phyloP scores from a whole-genome alignment of 1,140 invertebrate species.

The Tetramorium alpestre region DNA sequence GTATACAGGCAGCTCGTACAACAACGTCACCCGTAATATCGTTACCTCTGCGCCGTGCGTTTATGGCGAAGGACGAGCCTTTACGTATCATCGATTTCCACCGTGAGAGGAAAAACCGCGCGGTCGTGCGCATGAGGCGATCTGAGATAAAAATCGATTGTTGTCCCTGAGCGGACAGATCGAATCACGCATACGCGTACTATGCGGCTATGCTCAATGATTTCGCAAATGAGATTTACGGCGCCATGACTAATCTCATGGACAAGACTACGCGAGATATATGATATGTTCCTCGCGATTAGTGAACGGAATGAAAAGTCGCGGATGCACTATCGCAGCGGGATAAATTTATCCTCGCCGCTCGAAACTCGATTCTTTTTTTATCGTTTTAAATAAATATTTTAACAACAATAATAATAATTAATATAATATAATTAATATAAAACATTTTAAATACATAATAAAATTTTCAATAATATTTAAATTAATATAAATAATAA shows the following conservation, averaged over 20 bases:
- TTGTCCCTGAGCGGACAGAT: conserved; percentile 73
- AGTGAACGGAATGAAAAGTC: neutral
- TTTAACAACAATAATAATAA: neutral
- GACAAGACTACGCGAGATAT: neutral
- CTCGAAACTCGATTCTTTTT: neutral
- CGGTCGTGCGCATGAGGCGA: conserved; percentile 17
- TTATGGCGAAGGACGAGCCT: conserved; percentile 69
- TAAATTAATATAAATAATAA: no score
- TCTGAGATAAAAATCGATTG: conserved; percentile 66
- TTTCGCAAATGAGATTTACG: conserved; percentile 46
- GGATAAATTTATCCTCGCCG: neutral
- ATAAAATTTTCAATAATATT: no score
- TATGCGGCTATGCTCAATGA: neutral
- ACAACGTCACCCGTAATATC: conserved; percentile 55
- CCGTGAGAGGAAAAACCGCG: conserved; percentile 49
- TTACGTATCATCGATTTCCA: conserved; percentile 69
- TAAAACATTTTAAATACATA: no score
- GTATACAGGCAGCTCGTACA: conserved; percentile 27
- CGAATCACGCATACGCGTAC: conserved; percentile 57
- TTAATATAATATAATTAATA: no score
- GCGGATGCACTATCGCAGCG: neutral
- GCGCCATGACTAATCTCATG: conserved; percentile 30
- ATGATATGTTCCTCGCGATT: neutral
- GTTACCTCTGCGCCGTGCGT: conserved; percentile 43
- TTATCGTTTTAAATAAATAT: neutral